Conservation (phyloP, 2,113 vertebrate genomes). For the Rhodinocichla rosea region DNA sequence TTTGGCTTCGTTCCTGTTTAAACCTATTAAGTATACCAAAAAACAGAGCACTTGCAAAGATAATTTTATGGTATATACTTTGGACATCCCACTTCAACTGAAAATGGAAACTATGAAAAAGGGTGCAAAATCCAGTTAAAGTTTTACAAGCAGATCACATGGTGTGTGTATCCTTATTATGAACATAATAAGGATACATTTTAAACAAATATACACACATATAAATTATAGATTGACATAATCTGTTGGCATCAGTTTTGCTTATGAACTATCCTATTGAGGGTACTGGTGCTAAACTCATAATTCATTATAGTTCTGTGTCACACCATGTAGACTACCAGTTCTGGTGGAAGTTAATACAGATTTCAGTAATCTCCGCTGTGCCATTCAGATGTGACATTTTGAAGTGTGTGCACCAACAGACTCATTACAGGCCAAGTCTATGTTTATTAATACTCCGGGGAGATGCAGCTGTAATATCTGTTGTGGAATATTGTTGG, state of each 20-base stretch:
- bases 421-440: not conserved
- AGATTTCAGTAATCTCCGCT: not conserved
- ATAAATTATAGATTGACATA: not conserved
- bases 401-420: not conserved
- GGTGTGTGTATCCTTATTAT: accelerated
- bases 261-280: not conserved
- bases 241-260: not conserved
- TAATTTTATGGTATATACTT: not conserved
- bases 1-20: not conserved
- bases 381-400: not conserved
- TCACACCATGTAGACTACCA: accelerated
- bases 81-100: not conserved
- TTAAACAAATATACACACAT: not conserved
- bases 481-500: not conserved
- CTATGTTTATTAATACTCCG: not conserved
- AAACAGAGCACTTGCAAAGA: not conserved
- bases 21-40: not conserved
- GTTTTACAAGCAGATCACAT: not conserved
- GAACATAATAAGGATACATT: accelerated
- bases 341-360: not conserved
- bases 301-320: not conserved
- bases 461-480: not conserved
- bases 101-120: not conserved
- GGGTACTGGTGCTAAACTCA: not conserved
- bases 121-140: not conserved